Evolutionary conservation across 2,888 invertebrate species (phyloP), one percentile per base, ranked within the genome.

Genomic region (Sesia bembeciformis): DNA sequence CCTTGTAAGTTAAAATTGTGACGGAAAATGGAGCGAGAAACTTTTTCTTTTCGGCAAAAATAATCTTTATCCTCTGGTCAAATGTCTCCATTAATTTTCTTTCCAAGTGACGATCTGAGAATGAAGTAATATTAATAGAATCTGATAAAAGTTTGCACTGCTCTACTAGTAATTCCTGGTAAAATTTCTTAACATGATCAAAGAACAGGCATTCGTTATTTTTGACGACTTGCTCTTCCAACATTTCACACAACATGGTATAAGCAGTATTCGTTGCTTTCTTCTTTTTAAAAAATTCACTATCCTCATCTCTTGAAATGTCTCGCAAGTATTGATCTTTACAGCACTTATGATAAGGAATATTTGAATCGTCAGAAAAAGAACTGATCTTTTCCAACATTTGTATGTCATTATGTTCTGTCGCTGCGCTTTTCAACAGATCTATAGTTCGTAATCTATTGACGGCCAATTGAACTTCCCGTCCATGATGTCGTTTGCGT

Each of bases 201-300:
- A 63, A 65, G 64, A 67, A 65, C 57, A 65, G 56, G 56, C 63
- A 65, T 64, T 66, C 65, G 49, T 59, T 64, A 54, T 66, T 62
- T 54, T 62, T 59, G 53, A 65, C 56, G 53, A 65, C 59, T 53
- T 23, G 39, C 64, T 63, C 58, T 58, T 63, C 61, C 55, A 63
- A 53, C 61, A 62, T 62, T 52, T 64, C 57, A 54, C 62, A 63
- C 40, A 65, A 54, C 53, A 65, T 57, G 43, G 50, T 59, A 56
- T 65, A 63, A 46, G 63, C 61, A 57, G 59, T 64, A 52, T 62
- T 63, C 7, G 53, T 52, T 40, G 54, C 62, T 50, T 65, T 66
- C 52, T 54, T 55, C 53, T 61, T 62, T 49, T 59, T 61, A 52
- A 61, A 53, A 55, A 58, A 57, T 51, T 41, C 42, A 6, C 52